Evolutionary conservation across 2,888 invertebrate species (phyloP).

Genomic region (Eretmocerus hayati): DNA sequence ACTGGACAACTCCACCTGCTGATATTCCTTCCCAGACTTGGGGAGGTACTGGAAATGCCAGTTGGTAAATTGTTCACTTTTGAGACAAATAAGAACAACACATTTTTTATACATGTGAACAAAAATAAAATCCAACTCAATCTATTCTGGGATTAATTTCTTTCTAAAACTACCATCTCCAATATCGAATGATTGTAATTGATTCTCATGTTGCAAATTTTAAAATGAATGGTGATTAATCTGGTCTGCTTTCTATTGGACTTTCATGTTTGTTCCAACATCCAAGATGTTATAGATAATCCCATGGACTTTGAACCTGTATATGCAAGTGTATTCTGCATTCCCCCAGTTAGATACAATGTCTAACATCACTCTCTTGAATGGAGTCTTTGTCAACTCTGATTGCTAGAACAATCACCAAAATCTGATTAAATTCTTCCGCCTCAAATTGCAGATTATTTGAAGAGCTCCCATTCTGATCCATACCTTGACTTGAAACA

Average conservation of each 20-base stretch:
- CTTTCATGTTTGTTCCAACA: background rate
- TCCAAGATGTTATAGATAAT: conserved; percentile 12
- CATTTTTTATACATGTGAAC: too few relatives aligned
- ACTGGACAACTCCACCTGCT: conserved; percentile 50
- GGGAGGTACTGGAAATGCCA: conserved; percentile 55
- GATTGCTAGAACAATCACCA: conserved; percentile 24
- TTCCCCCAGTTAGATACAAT: conserved; percentile 37
- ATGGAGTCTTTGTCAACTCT: conserved; percentile 24
- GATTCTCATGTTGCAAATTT: too few relatives aligned
- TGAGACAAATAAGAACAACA: too few relatives aligned
- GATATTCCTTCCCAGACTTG: conserved; percentile 48
- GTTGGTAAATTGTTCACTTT: conserved; percentile 33
- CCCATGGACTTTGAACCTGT: conserved; percentile 37
- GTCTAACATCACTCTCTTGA: conserved; percentile 31
- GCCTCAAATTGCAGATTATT: background rate
- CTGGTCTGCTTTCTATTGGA: conserved; percentile 1
- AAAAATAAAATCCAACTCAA: too few relatives aligned
- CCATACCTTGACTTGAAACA: conserved; percentile 30
- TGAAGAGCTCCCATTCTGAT: too few relatives aligned
- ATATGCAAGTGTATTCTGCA: conserved; percentile 35
- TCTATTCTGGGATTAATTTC: too few relatives aligned
- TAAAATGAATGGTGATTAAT: too few relatives aligned
- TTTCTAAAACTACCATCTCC: background rate
- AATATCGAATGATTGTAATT: too few relatives aligned
- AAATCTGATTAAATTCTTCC: background rate